Evolutionary conservation across 1,140 invertebrate species (phyloP), one percentile per base, ranked within the genome.

Genomic region (Oscheius sp.): DNA sequence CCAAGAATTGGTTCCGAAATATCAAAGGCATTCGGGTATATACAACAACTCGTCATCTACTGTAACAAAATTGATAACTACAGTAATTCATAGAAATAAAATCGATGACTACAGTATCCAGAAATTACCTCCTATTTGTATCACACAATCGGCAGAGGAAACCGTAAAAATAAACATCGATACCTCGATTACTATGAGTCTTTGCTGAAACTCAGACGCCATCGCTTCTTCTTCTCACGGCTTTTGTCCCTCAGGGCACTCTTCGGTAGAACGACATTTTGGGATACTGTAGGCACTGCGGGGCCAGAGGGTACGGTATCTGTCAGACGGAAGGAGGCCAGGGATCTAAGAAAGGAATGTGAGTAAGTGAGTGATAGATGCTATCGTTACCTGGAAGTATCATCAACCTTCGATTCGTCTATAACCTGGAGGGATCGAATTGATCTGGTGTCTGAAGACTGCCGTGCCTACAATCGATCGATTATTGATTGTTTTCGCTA

Each of bases 201-300:
- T 64, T 71, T 71, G 58, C 58, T 59, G 26, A 52, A 71, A 52
- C 69, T 71, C 29, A 71, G 29, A 7, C 69, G 34, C 69, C 69
- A 71, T 52, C 59, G 58, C 32, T 71, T 71, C 69, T 71, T 71
- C 31, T 71, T 71, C 42, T 63, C 59, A 36, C 23, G 59, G 58
- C 32, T 64, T 58, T 52, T 71, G 35, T 71, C 69, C 38, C 62
- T 38, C 2, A 71, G 46, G 3, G 52, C 69, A 52, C 59, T 63
- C 52, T 71, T 71, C 13, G 69, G 69, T 3, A 71, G 42, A 35
- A n/a, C n/a, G n/a, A 64, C 28, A n/a, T 71, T 58, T 36, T 64
- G 42, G 32, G 69, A 58, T 2, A 46, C 35, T 64, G 52, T 49
- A 20, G 69, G 59, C 29, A 58, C 58, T 28, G 59, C 69, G 23